These are phyloP conservation scores for Xyliphius kryptos DNA, from an alignment of 2,113 vertebrate species.

Conservation along the genomic window DNA sequence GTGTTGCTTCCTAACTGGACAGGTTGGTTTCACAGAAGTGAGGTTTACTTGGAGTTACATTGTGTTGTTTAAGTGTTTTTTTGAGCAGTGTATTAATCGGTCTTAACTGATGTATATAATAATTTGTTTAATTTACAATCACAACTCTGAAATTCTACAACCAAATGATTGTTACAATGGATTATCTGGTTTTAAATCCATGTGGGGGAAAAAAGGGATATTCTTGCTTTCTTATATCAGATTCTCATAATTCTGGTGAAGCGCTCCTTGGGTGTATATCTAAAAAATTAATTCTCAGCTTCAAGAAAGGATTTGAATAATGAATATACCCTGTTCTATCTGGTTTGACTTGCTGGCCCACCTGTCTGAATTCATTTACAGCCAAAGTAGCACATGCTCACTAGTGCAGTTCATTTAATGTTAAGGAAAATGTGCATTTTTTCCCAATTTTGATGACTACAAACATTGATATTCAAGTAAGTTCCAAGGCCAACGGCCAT, in stretches of 20 bases:
- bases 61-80: no score
- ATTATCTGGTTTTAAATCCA: not conserved
- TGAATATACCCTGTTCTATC: conserved; percentile 13
- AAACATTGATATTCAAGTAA: no score
- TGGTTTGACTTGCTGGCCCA: not conserved
- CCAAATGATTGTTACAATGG: not conserved
- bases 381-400: not conserved
- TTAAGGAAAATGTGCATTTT: not conserved
- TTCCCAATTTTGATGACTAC: not conserved
- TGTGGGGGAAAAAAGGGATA: conserved; percentile 9
- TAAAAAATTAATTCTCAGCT: conserved; percentile 9
- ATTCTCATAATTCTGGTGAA: not conserved
- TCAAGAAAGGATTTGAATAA: conserved; percentile 16
- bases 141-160: not conserved
- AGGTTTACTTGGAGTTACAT: no score
- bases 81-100: not conserved
- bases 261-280: conserved; percentile 6
- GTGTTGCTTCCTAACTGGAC: no score
- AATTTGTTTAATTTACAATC: not conserved
- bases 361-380: conserved; percentile 2
- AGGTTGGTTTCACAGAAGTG: no score
- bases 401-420: not conserved
- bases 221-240: conserved; percentile 5
- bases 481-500: no score
- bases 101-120: not conserved